Evolutionary conservation across 2,797 vertebrate species (phyloP).

Genomic region (Lycodopsis pacificus): DNA sequence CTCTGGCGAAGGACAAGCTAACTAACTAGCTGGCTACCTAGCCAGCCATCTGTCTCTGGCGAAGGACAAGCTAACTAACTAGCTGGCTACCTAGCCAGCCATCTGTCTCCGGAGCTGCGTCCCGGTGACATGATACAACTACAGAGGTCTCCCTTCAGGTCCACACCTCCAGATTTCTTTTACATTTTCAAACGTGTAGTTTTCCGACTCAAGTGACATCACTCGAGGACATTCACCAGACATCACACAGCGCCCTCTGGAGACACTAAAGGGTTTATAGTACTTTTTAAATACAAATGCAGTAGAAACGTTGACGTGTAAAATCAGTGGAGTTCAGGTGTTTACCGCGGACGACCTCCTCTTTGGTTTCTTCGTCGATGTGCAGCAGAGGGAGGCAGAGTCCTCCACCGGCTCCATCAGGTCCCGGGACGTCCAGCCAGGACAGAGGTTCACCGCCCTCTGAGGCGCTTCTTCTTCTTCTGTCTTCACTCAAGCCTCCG

Average conservation of each 20-base stretch:
- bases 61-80: no score
- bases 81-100: no score
- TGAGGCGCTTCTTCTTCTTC: not conserved
- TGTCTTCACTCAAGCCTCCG: not conserved
- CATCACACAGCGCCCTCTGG: not conserved
- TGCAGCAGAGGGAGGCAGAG: not conserved
- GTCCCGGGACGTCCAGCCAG: slow-evolving; percentile 6
- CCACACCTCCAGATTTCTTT: no score
- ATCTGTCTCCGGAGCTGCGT: no score
- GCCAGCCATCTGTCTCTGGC: no score
- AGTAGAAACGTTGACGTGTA: not conserved
- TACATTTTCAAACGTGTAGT: not conserved
- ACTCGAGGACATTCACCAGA: no score
- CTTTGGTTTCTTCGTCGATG: not conserved
- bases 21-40: no score
- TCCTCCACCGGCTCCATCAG: not conserved
- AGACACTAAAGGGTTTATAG: not conserved
- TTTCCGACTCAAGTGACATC: not conserved
- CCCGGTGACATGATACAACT: no score
- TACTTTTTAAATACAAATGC: not conserved
- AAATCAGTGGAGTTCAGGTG: not conserved
- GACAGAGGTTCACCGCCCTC: not conserved
- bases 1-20: no score
- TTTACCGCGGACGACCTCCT: not conserved
- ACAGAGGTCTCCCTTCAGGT: no score